Evolutionary conservation across 2,113 vertebrate species (phyloP).

Genomic region (Empidonax traillii): DNA sequence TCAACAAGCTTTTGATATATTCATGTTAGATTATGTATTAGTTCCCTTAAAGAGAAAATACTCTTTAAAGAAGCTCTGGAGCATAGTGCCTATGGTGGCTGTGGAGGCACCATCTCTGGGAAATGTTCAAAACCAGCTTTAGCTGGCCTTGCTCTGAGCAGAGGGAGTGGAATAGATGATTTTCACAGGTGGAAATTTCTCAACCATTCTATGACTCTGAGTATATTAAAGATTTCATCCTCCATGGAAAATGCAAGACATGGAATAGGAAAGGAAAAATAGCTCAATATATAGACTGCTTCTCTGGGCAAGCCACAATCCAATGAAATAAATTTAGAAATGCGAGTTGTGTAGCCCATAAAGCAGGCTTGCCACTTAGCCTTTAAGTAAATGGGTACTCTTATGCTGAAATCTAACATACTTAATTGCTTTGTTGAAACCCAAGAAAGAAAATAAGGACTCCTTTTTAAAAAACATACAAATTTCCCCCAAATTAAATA

Average conservation of each 20-base stretch:
- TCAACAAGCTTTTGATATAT: neutral
- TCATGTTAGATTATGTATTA: neutral
- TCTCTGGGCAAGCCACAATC: neutral
- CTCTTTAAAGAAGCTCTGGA: neutral
- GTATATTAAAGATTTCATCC: neutral
- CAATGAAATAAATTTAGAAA: neutral
- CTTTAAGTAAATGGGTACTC: neutral
- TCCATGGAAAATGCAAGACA: neutral
- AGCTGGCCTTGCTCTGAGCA: neutral
- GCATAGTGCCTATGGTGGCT: accelerated
- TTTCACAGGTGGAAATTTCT: neutral
- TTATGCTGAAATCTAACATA: neutral
- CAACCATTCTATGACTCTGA: accelerated
- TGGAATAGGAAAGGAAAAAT: neutral
- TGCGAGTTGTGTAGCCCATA: neutral
- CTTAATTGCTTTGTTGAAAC: neutral
- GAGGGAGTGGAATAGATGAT: neutral
- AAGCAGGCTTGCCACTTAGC: neutral
- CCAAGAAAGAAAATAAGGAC: neutral
- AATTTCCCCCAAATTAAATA: neutral
- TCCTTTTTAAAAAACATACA: neutral
- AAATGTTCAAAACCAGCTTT: neutral
- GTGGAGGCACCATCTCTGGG: neutral
- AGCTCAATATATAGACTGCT: neutral
- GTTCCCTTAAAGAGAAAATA: neutral